Evolutionary conservation across 1,140 invertebrate species (phyloP).

Genomic region (Hyles euphorbiae): DNA sequence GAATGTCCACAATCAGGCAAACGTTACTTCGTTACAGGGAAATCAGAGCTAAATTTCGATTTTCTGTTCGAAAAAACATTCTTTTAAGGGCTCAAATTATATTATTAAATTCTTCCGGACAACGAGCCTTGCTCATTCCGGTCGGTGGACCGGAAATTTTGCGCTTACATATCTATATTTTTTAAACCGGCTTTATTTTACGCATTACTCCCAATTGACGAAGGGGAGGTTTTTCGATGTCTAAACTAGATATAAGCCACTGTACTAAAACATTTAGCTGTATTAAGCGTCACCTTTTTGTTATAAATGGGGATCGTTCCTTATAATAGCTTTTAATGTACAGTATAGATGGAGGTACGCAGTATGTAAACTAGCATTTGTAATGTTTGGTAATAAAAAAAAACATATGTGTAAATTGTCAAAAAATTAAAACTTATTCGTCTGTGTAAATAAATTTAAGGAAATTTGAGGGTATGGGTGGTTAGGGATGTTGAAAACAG

Average conservation of each 20-base stretch:
- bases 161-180: not conserved
- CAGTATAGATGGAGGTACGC: constrained; percentile 9
- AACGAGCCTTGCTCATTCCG: not conserved
- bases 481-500: no score
- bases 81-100: not conserved
- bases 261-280: constrained; percentile 29
- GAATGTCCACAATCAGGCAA: not conserved
- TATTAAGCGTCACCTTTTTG: constrained; percentile 22
- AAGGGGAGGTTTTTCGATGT: constrained; percentile 23
- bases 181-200: not conserved
- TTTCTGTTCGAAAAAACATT: constrained; percentile 8
- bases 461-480: no score
- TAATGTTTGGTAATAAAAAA: not conserved
- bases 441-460: no score
- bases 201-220: constrained; percentile 4
- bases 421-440: not conserved
- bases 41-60: constrained; percentile 9
- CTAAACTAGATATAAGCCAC: constrained; percentile 45
- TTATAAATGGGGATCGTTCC: constrained; percentile 21
- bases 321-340: constrained; percentile 19
- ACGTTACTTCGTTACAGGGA: constrained; percentile 13
- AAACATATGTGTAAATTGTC: constrained; percentile 1
- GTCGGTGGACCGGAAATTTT: not conserved
- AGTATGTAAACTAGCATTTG: constrained; percentile 3
- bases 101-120: no score